phyloP scores from a whole-genome alignment of 2,888 invertebrate species.

The Catocala nupta region DNA sequence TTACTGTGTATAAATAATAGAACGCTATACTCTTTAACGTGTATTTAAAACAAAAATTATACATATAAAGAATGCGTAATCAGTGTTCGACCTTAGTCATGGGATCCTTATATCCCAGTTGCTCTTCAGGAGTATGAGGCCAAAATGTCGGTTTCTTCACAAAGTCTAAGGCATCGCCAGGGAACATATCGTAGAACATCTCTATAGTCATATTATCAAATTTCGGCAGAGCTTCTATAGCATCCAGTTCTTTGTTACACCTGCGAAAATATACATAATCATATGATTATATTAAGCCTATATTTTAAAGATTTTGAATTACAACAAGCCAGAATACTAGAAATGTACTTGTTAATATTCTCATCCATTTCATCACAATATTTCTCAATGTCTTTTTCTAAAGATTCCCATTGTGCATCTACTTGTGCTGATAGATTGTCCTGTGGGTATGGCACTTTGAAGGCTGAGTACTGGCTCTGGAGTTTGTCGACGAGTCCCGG shows the following conservation, averaged over 20 bases:
- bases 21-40: neutral
- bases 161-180: slow-evolving; percentile 63
- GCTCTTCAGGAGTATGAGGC: slow-evolving; percentile 78
- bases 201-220: slow-evolving; percentile 78
- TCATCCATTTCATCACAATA: slow-evolving; percentile 64
- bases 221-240: slow-evolving; percentile 68
- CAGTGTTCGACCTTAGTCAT: slow-evolving; percentile 32
- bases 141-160: slow-evolving; percentile 75
- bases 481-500: slow-evolving; percentile 72
- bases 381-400: slow-evolving; percentile 65
- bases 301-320: no score
- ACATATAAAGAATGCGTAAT: neutral
- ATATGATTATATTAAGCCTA: neutral
- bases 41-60: neutral
- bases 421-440: slow-evolving; percentile 66
- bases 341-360: slow-evolving; percentile 53
- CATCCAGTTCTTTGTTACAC: slow-evolving; percentile 63
- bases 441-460: slow-evolving; percentile 70
- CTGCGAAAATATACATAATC: slow-evolving; percentile 44
- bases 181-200: slow-evolving; percentile 67
- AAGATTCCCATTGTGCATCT: slow-evolving; percentile 71
- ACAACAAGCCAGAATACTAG: no score
- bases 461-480: slow-evolving; percentile 59
- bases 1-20: slow-evolving; percentile 19
- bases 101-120: slow-evolving; percentile 63